Evolutionary conservation across 2,888 invertebrate species (phyloP).

Genomic region (Callinectes sapidus): DNA sequence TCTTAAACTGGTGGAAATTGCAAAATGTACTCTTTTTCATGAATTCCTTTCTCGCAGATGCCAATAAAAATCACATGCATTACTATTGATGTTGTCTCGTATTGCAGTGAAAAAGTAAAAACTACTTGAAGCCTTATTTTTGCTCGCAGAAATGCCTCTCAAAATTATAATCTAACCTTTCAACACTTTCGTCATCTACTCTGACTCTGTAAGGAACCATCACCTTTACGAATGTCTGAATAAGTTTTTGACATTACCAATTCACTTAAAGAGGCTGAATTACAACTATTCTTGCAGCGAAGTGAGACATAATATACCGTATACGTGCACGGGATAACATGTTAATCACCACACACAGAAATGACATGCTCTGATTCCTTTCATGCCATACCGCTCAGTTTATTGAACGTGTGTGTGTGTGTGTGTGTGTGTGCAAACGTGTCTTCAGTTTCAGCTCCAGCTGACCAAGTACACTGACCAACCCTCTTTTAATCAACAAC

Average conservation of each 20-base stretch:
- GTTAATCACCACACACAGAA: background rate
- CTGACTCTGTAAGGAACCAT: too few species aligned
- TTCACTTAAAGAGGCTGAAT: background rate
- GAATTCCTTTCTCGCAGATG: too few species aligned
- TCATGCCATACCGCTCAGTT: background rate
- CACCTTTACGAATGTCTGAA: too few species aligned
- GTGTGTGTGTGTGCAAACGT: background rate
- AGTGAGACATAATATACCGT: background rate
- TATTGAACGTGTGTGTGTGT: background rate
- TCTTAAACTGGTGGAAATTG: too few species aligned
- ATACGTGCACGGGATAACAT: background rate
- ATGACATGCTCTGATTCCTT: background rate
- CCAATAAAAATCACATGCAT: too few species aligned
- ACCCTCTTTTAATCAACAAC: background rate
- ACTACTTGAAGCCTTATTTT: too few species aligned
- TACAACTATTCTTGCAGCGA: background rate
- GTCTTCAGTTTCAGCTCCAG: background rate
- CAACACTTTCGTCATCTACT: too few species aligned
- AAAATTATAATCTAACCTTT: too few species aligned
- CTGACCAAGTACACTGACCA: background rate
- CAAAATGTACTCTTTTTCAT: too few species aligned
- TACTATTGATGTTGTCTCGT: too few species aligned
- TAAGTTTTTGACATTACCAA: background rate
- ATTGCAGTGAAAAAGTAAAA: too few species aligned
- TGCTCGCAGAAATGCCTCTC: too few species aligned